Percentiles rank a stretch among this genome's conserved stretches.
Conservation (phyloP, 1,140 invertebrate species). For the Lepidurus apus region DNA sequence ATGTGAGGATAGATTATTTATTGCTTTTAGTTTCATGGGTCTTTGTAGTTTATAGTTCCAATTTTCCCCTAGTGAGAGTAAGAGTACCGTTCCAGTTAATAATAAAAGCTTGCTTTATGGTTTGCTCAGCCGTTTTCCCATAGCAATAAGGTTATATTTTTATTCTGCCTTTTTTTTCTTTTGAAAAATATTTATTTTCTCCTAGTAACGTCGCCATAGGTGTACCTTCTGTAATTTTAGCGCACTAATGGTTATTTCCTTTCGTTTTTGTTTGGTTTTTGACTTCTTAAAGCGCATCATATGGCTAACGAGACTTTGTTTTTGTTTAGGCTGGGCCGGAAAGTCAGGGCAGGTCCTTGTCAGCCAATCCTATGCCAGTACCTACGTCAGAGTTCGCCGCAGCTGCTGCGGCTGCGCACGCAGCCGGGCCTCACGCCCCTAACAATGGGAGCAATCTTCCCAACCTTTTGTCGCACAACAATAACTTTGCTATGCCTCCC, state of each 20-base stretch:
- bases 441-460: neutral
- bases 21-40: too few relatives aligned
- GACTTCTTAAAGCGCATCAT: neutral
- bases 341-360: neutral
- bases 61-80: too few relatives aligned
- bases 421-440: neutral
- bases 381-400: conserved; percentile 6
- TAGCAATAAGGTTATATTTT: too few relatives aligned
- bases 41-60: too few relatives aligned
- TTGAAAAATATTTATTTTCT: too few relatives aligned
- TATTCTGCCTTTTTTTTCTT: too few relatives aligned
- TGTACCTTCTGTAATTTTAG: too few relatives aligned
- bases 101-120: too few relatives aligned
- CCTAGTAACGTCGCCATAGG: too few relatives aligned
- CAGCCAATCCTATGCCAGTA: neutral
- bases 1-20: too few relatives aligned
- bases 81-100: too few relatives aligned
- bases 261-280: neutral
- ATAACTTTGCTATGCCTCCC: neutral
- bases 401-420: neutral
- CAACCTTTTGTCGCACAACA: conserved; percentile 15
- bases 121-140: too few relatives aligned
- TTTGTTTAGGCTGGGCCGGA: neutral
- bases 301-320: neutral
- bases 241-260: neutral